Evolutionary conservation across 2,888 invertebrate genomes (phyloP), one percentile per base, ranked within the genome.

Genomic region (Aphodius granarius): DNA sequence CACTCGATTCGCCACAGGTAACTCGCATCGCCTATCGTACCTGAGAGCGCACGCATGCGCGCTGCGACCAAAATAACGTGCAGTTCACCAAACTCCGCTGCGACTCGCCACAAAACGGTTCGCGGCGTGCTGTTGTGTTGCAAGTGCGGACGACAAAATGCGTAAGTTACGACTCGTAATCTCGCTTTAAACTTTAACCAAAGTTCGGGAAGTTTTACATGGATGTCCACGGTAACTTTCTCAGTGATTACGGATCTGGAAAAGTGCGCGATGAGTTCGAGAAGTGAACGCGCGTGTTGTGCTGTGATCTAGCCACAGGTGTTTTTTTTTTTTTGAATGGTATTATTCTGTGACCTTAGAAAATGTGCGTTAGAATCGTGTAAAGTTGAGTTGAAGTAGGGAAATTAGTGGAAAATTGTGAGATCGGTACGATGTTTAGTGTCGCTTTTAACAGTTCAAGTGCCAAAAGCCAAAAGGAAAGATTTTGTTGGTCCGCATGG

Each of bases 231-330:
- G 43, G 43, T 13, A 13, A 43, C 43, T 43, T 43, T 43, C 9
- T 43, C 9, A 43, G 9, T 13, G 43, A 43, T 43, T 43, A 43
- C 43, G 43, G 43, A 43, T 13, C 43, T 43, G 6, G 43, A 13
- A 43, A 43, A 70, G 68, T 74, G 64, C 71, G 73, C 63, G 71
- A 76, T 76, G 76, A 65, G 71, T 73, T 73, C 65, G 73, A 76
- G 73, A 76, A 76, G 76, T 76, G 71, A 76, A 76, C 76, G 76
- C 20, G 66, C 66, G 80, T 80, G 79, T 78, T 78, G 73, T 77
- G 71, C 72, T 78, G 79, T 78, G 77, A 77, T 76, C 65, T 75
- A 78, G 77, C 79, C 78, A 81, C 80, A 81, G 80, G 80, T 81
- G 80, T 79, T 78, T 76, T 63, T 76, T 6, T 43, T 6, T 43